A percentile compares a stretch with the other conserved stretches of the same genome.
phyloP scores from a whole-genome alignment of 2,888 invertebrate species.

The Cephus spinipes region DNA sequence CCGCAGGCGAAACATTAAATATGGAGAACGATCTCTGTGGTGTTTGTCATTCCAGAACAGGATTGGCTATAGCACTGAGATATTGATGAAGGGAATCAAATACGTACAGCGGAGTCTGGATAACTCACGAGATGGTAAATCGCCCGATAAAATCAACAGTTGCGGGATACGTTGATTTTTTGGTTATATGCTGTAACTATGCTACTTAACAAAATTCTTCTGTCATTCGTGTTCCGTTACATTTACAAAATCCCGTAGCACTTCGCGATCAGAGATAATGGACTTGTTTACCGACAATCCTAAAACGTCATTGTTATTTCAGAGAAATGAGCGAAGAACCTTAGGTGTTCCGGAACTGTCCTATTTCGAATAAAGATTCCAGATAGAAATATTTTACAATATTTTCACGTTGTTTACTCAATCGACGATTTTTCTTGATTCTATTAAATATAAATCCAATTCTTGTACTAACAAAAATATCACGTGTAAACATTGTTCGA shows the following conservation, averaged over 20 bases:
- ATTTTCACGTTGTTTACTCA: too few species aligned
- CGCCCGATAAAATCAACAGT: not conserved
- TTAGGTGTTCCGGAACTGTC: not conserved
- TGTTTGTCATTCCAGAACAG: conserved; percentile 20
- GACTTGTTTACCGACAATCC: too few species aligned
- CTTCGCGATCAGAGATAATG: not conserved
- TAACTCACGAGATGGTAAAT: not conserved
- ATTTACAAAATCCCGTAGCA: not conserved
- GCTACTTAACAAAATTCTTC: not conserved
- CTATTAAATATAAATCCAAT: not conserved
- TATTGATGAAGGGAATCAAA: conserved; percentile 25
- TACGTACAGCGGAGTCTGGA: not conserved
- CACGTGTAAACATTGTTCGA: not conserved
- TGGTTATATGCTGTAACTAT: not conserved
- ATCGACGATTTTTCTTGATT: too few species aligned
- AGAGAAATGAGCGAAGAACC: not conserved
- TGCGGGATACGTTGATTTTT: not conserved
- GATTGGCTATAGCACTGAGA: conserved; percentile 16
- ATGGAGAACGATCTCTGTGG: conserved; percentile 21
- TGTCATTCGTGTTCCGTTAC: not conserved
- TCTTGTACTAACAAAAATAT: not conserved
- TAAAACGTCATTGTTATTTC: too few species aligned
- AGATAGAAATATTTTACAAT: too few species aligned
- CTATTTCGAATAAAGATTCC: not conserved
- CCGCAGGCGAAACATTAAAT: conserved; percentile 18